A percentile compares a stretch with the other conserved stretches of the same genome.
Conservation (phyloP, 2,888 invertebrate species). For the Sphaerophoria taeniata region DNA sequence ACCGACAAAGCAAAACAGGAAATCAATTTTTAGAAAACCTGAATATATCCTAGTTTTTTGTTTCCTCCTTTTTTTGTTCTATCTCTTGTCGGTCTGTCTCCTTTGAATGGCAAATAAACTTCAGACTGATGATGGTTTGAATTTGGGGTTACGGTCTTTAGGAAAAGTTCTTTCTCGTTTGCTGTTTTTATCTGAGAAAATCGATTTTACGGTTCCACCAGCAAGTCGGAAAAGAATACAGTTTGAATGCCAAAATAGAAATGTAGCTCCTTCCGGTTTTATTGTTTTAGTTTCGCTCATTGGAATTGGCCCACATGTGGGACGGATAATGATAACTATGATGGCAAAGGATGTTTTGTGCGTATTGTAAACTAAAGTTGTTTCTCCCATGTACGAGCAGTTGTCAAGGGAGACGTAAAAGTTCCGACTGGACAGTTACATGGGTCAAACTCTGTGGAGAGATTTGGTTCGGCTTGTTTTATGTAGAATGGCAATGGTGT, state of each 20-base stretch:
- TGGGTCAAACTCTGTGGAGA: neutral
- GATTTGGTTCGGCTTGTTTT: too few species aligned
- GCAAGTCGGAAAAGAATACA: neutral
- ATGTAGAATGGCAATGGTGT: too few species aligned
- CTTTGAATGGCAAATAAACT: slow-evolving; percentile 9
- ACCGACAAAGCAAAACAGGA: slow-evolving; percentile 38
- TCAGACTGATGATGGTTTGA: neutral
- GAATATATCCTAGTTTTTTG: slow-evolving; percentile 29
- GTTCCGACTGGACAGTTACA: neutral
- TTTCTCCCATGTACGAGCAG: neutral
- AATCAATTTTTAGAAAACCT: slow-evolving; percentile 53
- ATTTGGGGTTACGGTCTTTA: slow-evolving; percentile 4
- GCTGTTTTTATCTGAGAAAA: slow-evolving; percentile 4
- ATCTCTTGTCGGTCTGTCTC: neutral
- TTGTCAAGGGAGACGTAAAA: slow-evolving; percentile 3
- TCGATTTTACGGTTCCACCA: neutral
- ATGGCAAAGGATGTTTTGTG: slow-evolving; percentile 5
- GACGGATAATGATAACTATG: neutral
- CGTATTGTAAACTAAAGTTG: neutral
- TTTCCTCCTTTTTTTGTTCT: neutral
- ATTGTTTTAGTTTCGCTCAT: slow-evolving; percentile 5
- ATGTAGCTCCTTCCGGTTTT: neutral
- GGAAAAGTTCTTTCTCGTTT: neutral
- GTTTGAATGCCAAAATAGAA: neutral
- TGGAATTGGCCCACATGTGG: neutral